Percentiles rank a stretch among this genome's conserved stretches.
Conservation (phyloP, 1,140 invertebrate genomes). For the Dryas iulia region DNA sequence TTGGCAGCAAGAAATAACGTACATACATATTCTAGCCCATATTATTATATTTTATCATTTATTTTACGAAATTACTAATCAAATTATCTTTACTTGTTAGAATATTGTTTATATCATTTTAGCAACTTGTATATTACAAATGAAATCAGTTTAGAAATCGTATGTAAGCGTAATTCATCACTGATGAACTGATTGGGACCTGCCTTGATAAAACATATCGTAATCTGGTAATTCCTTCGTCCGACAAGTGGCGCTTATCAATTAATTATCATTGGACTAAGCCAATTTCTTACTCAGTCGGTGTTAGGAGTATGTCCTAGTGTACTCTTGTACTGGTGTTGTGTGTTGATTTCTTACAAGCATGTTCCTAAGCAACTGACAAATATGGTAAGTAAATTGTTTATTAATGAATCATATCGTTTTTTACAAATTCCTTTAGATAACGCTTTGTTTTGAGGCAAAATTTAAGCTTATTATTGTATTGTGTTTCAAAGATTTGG, state of each 20-base stretch:
- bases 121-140: constrained; percentile 6
- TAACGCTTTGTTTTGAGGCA: not conserved
- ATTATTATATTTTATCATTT: not conserved
- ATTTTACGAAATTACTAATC: not conserved
- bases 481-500: not conserved
- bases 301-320: not conserved
- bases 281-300: constrained; percentile 9
- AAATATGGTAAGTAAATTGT: constrained; percentile 1
- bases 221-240: constrained; percentile 49
- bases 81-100: not conserved
- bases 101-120: constrained; percentile 9
- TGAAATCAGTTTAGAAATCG: constrained; percentile 12
- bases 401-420: not conserved
- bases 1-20: not conserved
- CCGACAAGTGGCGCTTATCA: constrained; percentile 45
- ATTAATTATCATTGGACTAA: constrained; percentile 35
- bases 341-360: constrained; percentile 2
- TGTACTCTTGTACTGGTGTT: constrained; percentile 9
- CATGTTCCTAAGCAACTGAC: not conserved
- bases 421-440: not conserved
- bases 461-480: not conserved
- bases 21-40: not conserved
- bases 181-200: constrained; percentile 29
- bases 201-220: constrained; percentile 42
- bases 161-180: constrained; percentile 13